These are phyloP conservation scores for Panagrolaimus sp. DNA, from an alignment of 1,140 invertebrate species.

Conservation along the genomic window DNA sequence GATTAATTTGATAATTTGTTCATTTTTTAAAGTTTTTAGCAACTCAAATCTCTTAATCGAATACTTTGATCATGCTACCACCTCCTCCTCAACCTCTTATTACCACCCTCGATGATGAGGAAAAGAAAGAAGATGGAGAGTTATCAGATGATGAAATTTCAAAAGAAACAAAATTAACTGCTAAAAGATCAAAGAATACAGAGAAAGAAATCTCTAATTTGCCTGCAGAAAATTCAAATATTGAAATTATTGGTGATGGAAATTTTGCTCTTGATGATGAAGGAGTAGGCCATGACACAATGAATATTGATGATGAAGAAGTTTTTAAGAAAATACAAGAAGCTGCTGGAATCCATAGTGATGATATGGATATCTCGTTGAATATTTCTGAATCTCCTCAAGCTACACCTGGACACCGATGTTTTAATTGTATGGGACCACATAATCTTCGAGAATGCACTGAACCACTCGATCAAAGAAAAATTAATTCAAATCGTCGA, in stretches of 20 bases:
- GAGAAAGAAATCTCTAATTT: background rate
- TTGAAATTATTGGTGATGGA: constrained; percentile 6
- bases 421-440: background rate
- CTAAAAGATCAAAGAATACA: background rate
- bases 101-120: background rate
- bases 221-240: background rate
- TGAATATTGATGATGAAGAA: background rate
- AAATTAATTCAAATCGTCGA: background rate
- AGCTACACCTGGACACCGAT: background rate
- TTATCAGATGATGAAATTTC: too few relatives aligned
- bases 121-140: background rate
- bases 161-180: background rate
- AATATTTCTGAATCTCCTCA: background rate
- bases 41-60: too few relatives aligned
- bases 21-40: too few relatives aligned
- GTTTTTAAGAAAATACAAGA: background rate
- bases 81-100: background rate
- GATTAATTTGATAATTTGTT: too few relatives aligned
- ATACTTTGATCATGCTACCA: too few relatives aligned
- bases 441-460: background rate
- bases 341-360: background rate
- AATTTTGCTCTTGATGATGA: constrained; percentile 1
- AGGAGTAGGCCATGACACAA: background rate
- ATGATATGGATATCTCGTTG: too few relatives aligned
- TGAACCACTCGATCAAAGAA: background rate